Conservation (phyloP, 2,113 vertebrate species). For the Cariama cristata region DNA sequence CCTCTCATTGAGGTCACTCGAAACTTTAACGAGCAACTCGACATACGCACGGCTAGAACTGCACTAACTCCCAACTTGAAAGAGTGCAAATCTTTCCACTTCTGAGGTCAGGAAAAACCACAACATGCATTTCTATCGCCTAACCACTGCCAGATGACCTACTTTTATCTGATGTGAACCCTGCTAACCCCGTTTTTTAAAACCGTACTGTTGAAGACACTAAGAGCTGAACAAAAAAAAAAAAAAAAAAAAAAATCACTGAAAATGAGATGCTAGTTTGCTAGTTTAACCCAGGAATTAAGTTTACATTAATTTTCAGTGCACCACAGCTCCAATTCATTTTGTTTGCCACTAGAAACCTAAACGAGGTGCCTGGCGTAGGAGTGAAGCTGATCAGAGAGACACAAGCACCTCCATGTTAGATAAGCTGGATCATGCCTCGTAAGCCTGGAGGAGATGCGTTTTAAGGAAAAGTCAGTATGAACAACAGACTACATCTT, state of each 20-base stretch:
- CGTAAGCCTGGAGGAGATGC: neutral
- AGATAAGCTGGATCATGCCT: neutral
- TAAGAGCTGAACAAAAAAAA: neutral
- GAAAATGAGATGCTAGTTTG: neutral
- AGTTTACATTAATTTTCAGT: neutral
- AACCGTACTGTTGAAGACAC: neutral
- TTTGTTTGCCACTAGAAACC: neutral
- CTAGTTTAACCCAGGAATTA: neutral
- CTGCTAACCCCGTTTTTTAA: neutral
- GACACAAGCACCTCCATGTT: neutral
- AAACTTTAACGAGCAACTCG: neutral
- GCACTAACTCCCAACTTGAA: neutral
- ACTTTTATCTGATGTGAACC: neutral
- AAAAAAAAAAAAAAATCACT: neutral
- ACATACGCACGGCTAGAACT: neutral
- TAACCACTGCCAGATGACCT: neutral
- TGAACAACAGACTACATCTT: neutral
- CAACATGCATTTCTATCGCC: neutral
- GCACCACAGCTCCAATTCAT: neutral
- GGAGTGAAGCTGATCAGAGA: neutral
- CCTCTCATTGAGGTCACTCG: neutral
- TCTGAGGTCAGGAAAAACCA: constrained; percentile 37
- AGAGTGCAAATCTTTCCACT: neutral
- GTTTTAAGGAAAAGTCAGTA: neutral
- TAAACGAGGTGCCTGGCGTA: neutral